Evolutionary conservation across 1,140 invertebrate species (phyloP).

Genomic region (Monomorium pharaonis): DNA sequence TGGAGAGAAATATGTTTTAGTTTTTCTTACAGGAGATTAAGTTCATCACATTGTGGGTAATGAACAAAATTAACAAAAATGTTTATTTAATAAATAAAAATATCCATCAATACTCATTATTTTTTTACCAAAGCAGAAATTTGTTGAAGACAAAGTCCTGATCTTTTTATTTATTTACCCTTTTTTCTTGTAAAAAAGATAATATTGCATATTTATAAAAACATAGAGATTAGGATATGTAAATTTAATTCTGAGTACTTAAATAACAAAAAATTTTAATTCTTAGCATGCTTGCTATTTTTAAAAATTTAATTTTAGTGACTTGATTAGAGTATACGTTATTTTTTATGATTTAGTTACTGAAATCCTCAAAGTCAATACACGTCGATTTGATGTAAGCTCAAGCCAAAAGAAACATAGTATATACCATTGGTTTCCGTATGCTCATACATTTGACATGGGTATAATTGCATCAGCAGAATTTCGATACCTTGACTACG

Average conservation of each 20-base stretch:
- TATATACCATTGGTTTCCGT: neutral
- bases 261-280: neutral
- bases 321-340: neutral
- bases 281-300: neutral
- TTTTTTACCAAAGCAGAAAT: neutral
- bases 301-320: neutral
- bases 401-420: neutral
- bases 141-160: neutral
- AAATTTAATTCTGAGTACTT: neutral
- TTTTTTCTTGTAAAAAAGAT: neutral
- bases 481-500: neutral
- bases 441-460: neutral
- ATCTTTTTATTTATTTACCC: neutral
- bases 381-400: neutral
- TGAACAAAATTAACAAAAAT: neutral
- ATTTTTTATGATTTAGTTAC: neutral
- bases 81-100: slow-evolving; percentile 3
- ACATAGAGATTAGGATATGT: neutral
- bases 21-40: neutral
- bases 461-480: slow-evolving; percentile 5
- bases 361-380: neutral
- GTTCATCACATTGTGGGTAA: neutral
- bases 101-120: neutral
- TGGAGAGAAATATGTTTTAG: neutral
- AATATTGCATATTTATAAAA: neutral